phyloP scores from a whole-genome alignment of 1,140 invertebrate species.

The Diprion similis region DNA sequence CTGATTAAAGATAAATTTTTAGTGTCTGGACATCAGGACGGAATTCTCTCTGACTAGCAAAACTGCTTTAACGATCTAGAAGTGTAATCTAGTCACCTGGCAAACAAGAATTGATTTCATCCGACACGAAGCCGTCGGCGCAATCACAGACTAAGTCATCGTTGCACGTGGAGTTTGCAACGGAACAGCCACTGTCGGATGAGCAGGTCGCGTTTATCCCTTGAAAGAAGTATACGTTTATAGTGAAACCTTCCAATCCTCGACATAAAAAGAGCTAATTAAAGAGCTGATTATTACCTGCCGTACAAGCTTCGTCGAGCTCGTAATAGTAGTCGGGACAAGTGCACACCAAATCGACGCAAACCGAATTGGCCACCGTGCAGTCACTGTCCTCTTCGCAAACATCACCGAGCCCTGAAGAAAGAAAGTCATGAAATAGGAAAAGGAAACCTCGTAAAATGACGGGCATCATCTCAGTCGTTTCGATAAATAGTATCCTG shows the following conservation, averaged over 20 bases:
- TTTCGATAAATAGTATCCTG: too few species aligned
- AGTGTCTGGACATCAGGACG: background rate
- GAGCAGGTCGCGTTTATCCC: conserved; percentile 28
- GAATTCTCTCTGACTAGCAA: background rate
- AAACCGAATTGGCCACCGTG: conserved; percentile 22
- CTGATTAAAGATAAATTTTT: conserved; percentile 24
- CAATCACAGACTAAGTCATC: background rate
- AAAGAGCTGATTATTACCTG: conserved; percentile 26
- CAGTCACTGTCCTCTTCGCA: conserved; percentile 36
- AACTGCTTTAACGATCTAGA: background rate
- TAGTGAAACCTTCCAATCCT: background rate
- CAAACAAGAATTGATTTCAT: background rate
- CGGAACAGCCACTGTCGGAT: conserved; percentile 3
- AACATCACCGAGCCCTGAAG: conserved; percentile 23
- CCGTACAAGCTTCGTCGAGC: conserved; percentile 15
- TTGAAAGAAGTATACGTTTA: conserved; percentile 20
- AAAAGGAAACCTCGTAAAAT: too few species aligned
- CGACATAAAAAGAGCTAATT: background rate
- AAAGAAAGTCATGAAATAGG: background rate
- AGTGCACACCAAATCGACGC: conserved; percentile 25
- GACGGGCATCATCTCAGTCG: too few species aligned
- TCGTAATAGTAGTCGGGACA: conserved; percentile 33
- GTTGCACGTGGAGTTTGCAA: background rate
- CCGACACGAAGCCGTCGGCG: background rate
- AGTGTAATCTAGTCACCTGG: background rate